phyloP scores from a whole-genome alignment of 1,140 invertebrate species.

The Conus betulinus region DNA sequence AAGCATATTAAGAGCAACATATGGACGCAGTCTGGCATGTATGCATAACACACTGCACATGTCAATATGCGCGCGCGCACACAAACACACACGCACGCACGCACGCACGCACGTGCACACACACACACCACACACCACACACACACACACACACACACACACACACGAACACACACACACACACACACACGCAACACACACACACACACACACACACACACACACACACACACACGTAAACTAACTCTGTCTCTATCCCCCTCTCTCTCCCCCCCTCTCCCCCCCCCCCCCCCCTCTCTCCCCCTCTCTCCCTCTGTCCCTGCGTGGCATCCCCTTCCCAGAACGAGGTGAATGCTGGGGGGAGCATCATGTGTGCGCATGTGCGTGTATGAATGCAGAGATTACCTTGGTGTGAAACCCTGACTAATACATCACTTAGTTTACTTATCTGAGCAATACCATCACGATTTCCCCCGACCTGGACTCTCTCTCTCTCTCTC shows the following conservation, averaged over 20 bases:
- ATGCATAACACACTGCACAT: conserved; percentile 20
- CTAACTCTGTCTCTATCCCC: background rate
- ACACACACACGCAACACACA: background rate
- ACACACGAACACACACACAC: too few species aligned
- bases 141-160: too few species aligned
- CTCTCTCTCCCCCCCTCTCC: too few species aligned
- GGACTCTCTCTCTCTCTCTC: too few species aligned
- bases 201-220: conserved; percentile 38
- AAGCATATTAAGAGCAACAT: too few species aligned
- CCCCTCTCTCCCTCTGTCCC: too few species aligned
- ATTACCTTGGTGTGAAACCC: background rate
- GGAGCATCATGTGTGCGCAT: too few species aligned
- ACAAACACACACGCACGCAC: conserved; percentile 41
- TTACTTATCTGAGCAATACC: too few species aligned
- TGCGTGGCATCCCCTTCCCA: too few species aligned
- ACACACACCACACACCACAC: background rate
- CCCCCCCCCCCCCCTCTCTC: too few species aligned
- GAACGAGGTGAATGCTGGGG: too few species aligned
- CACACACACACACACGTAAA: conserved; percentile 42
- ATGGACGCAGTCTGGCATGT: background rate
- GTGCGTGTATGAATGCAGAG: background rate
- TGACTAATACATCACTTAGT: background rate
- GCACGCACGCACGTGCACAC: conserved; percentile 31
- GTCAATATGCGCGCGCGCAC: conserved; percentile 28
- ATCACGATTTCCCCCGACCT: too few species aligned